A percentile compares a stretch with the other conserved stretches of the same genome.
Conservation (phyloP, 2,113 vertebrate genomes). For the Caranx melampygus region DNA sequence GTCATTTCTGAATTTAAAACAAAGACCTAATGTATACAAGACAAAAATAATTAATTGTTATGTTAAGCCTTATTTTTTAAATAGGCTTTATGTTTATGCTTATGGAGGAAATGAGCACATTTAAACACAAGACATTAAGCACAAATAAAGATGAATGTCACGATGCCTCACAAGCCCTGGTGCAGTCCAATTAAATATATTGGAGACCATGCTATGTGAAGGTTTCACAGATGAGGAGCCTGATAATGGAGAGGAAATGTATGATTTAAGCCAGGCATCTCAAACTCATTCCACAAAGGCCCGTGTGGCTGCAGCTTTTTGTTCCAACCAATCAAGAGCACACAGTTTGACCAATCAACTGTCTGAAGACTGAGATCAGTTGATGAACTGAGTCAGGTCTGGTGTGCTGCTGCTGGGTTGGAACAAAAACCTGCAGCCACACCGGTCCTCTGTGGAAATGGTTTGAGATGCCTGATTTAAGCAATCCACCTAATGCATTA, state of each 20-base stretch:
- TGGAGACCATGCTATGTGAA: neutral
- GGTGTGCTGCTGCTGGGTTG: no score
- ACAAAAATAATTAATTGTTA: neutral
- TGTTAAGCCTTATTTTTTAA: neutral
- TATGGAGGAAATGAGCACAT: neutral
- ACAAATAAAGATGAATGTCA: constrained; percentile 3
- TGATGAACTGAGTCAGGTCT: no score
- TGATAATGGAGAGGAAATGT: constrained; percentile 49
- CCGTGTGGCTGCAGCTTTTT: no score
- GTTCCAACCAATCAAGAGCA: no score
- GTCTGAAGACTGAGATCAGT: no score
- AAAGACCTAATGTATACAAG: neutral
- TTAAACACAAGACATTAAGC: constrained; percentile 1
- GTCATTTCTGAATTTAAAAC: neutral
- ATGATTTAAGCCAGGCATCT: neutral
- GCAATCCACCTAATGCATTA: constrained; percentile 47
- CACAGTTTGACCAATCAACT: no score
- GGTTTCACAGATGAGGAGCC: neutral
- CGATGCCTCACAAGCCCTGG: neutral
- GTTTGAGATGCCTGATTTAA: constrained; percentile 20
- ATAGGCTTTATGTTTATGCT: neutral
- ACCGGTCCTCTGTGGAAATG: no score
- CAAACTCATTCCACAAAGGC: no score
- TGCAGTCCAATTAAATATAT: constrained; percentile 21
- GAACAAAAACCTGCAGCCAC: no score